Conservation (phyloP, 2,888 invertebrate species). For the Callinectes sapidus region DNA sequence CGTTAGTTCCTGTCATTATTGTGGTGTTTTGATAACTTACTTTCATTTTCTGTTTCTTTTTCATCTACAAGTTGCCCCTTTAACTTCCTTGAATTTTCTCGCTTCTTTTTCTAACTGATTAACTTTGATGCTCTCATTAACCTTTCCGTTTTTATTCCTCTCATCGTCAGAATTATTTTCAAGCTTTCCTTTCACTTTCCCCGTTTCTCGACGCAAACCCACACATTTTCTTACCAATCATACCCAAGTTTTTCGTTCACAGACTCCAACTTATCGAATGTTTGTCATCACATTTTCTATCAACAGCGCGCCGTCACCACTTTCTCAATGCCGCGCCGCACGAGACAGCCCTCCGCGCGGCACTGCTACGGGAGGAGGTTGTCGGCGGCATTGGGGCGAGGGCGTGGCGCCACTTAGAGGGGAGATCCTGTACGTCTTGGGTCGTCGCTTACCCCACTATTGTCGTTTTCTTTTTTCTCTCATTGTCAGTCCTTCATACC, state of each 20-base stretch:
- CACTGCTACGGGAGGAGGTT: neutral
- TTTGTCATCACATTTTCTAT: neutral
- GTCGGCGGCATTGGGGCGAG: neutral
- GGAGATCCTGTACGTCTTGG: neutral
- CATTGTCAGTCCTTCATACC: neutral
- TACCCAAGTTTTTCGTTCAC: neutral
- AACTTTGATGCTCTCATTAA: neutral
- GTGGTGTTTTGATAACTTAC: neutral
- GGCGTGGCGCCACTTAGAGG: neutral
- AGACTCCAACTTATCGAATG: neutral
- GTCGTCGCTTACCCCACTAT: neutral
- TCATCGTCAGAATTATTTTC: neutral
- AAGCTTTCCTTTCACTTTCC: neutral
- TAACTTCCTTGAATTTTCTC: neutral
- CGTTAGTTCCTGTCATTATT: neutral
- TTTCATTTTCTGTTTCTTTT: neutral
- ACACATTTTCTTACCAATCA: neutral
- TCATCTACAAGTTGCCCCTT: neutral
- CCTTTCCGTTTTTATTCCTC: neutral
- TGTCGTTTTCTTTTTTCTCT: neutral
- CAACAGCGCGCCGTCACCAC: neutral
- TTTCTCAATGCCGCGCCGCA: neutral
- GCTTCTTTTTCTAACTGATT: neutral
- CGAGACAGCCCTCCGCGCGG: neutral
- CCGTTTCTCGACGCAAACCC: neutral